phyloP scores from a whole-genome alignment of 1,140 invertebrate genomes.

The Myzus persicae region DNA sequence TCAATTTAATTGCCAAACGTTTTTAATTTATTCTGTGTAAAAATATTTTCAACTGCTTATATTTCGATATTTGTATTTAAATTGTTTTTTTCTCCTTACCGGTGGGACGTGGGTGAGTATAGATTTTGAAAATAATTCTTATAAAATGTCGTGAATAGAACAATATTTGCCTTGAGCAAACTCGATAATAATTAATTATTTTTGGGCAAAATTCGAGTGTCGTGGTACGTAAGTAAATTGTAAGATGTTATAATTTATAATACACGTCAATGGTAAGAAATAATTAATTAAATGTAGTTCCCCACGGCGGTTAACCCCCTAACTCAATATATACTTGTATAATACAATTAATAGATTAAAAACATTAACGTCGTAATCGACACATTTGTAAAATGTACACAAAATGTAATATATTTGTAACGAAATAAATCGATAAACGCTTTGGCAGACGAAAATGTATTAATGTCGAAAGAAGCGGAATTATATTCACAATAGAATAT shows the following conservation, averaged over 20 bases:
- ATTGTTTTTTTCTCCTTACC: too few relatives aligned
- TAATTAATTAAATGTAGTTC: not conserved
- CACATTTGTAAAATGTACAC: not conserved
- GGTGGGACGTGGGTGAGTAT: too few relatives aligned
- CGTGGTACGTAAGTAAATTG: not conserved
- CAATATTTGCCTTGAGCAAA: not conserved
- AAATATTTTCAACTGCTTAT: not conserved
- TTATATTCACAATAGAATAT: too few relatives aligned
- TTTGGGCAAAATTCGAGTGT: not conserved
- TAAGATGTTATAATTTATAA: not conserved
- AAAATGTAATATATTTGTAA: not conserved
- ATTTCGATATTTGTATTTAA: not conserved
- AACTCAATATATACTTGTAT: not conserved
- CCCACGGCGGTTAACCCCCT: too few relatives aligned
- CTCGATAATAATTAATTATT: conserved; percentile 5
- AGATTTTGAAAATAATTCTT: not conserved
- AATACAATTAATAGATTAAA: not conserved
- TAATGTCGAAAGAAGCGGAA: too few relatives aligned
- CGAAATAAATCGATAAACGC: too few relatives aligned
- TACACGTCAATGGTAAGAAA: not conserved
- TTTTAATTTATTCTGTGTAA: not conserved
- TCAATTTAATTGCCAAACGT: not conserved
- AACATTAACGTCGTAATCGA: not conserved
- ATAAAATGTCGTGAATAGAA: not conserved
- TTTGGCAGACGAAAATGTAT: too few relatives aligned